phyloP scores from a whole-genome alignment of 2,113 vertebrate species.

The Tiliqua scincoides region DNA sequence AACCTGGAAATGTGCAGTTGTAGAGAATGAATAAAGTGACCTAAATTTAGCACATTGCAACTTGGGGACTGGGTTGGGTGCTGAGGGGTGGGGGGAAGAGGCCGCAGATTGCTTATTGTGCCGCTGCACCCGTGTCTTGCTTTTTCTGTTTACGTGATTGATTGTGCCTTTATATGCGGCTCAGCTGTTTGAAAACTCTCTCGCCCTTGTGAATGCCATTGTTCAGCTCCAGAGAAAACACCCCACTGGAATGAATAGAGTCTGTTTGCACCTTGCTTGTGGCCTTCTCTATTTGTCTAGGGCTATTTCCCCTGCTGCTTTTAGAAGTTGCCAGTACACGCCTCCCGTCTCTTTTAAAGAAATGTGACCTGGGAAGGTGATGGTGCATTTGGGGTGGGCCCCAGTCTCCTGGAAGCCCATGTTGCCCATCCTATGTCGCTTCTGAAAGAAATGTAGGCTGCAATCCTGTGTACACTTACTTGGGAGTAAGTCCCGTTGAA shows the following conservation, averaged over 20 bases:
- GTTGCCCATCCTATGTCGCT: not conserved
- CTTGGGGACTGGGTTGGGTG: not conserved
- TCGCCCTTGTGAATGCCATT: conserved; percentile 1
- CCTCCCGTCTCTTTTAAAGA: too few species aligned
- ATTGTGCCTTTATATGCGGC: not conserved
- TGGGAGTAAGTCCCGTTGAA: too few species aligned
- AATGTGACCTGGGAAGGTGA: not conserved
- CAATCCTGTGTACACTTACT: too few species aligned
- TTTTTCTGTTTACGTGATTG: not conserved
- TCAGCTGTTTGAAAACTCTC: not conserved
- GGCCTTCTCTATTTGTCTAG: not conserved
- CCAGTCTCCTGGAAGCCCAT: not conserved
- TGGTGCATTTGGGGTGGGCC: too few species aligned
- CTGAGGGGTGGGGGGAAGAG: not conserved
- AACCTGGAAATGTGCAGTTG: not conserved
- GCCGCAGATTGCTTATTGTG: not conserved
- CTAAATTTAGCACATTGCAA: not conserved
- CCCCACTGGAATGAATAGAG: conserved; percentile 16
- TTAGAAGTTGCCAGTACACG: not conserved
- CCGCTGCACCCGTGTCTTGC: not conserved
- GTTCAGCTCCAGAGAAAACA: conserved; percentile 8
- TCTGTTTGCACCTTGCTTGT: not conserved
- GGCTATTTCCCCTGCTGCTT: not conserved
- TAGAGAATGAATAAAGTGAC: not conserved
- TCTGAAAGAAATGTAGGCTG: not conserved